Base-by-base conservation (phyloP, 2,113 vertebrate species). In the Saguinus midas region DNA sequence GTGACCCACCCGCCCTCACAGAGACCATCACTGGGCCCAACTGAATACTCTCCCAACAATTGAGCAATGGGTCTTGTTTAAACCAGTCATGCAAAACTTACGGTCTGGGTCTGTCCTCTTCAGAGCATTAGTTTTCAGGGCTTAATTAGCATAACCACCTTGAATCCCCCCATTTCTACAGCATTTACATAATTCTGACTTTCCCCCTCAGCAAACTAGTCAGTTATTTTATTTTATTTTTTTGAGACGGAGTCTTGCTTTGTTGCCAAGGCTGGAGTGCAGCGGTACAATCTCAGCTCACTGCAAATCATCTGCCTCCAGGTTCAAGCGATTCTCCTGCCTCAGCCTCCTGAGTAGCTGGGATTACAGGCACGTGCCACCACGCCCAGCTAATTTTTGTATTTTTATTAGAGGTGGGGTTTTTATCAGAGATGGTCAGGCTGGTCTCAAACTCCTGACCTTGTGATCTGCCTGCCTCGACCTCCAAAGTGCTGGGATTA, bases 111-210 rank as follows among this genome's bases (percentile, higher is more conserved):
- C 27, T 32, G 40, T 93, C n/a, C 21, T 81, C 61, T 72, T 11
- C 48, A 78, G 50, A 89, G 23, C 35, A 57, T 40, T 91, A 20
- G 8, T 79, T 90, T 95, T 55, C 37, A 82, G 0, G 66, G 21
- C 35, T 87, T 72, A 43, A 21, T 21, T 66, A 87, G 23, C 70
- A 58, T n/a, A 83, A 66, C 50, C 18, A 90, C 75, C 43, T 89
- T 64, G n/a, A 91, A 66, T 87, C 6, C 7, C 45, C 5, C 21
- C 32, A 20, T 18, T 64, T 91, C 82, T 87, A 90, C 37, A 81
- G 57, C 48, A 93, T 61, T 80, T 95, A 35, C 1, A 90, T 83
- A 83, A 80, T 87, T 92, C 61, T 91, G 35, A 87, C 45, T 90
- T 72, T n/a, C 13, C 3, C 18, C 6, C 73, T 90, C 25, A 58